phyloP scores from a whole-genome alignment of 2,888 invertebrate genomes.

The Dyspetes luteomarginatus region DNA sequence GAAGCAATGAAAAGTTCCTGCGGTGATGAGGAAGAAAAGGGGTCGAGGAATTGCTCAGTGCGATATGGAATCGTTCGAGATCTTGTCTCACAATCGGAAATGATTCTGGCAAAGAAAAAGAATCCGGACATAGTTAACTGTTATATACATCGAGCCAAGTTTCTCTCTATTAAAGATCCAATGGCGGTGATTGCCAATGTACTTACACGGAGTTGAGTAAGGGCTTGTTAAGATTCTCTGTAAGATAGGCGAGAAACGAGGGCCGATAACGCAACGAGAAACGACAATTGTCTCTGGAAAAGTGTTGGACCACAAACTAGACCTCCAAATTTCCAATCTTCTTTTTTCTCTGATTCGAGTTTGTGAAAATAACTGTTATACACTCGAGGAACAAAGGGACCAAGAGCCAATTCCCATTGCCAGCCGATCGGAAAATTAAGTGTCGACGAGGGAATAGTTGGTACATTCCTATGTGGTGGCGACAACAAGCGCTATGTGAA shows the following conservation, averaged over 20 bases:
- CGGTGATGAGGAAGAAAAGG: neutral
- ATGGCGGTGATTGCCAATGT: constrained; percentile 42
- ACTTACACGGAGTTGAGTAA: constrained; percentile 27
- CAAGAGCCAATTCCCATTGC: constrained; percentile 25
- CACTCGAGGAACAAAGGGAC: constrained; percentile 6
- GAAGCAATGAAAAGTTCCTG: too few relatives aligned
- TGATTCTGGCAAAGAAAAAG: constrained; percentile 1
- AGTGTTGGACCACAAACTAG: neutral
- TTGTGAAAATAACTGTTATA: neutral
- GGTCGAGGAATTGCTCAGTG: neutral
- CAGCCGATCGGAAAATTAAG: constrained; percentile 10
- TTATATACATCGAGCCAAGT: neutral
- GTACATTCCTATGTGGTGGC: constrained; percentile 10
- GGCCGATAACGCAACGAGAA: constrained; percentile 9
- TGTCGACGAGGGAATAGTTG: constrained; percentile 6
- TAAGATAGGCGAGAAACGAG: constrained; percentile 51
- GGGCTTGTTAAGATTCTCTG: constrained; percentile 63
- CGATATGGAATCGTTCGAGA: neutral
- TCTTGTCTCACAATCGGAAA: neutral
- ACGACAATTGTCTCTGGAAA: too few relatives aligned
- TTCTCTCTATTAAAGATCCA: constrained; percentile 48
- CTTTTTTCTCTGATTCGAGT: neutral
- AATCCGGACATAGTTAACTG: constrained; percentile 6
- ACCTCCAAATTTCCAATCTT: neutral
- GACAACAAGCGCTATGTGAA: neutral